phyloP scores from a whole-genome alignment of 2,113 vertebrate species.

The Ramphastos sulfuratus region DNA sequence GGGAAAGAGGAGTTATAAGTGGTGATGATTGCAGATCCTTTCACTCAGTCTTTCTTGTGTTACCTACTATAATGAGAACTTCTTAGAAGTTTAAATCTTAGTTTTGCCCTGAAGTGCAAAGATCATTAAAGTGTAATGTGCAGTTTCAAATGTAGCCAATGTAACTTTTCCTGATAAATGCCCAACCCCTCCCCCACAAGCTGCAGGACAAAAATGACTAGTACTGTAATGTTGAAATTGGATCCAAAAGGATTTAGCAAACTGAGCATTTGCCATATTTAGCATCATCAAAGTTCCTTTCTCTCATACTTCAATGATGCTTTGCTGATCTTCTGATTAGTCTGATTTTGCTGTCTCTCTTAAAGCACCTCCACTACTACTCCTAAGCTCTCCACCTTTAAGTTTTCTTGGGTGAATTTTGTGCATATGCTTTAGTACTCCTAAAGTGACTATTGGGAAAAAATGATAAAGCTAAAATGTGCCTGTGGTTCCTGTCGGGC shows the following conservation, averaged over 20 bases:
- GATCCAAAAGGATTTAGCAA: slow-evolving; percentile 86
- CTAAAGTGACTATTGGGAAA: neutral
- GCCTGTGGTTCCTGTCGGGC: neutral
- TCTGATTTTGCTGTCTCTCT: slow-evolving; percentile 76
- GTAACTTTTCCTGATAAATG: slow-evolving; percentile 61
- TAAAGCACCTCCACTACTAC: slow-evolving; percentile 46
- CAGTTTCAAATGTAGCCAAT: slow-evolving; percentile 8
- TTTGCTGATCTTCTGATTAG: slow-evolving; percentile 84
- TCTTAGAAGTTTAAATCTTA: neutral
- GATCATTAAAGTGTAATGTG: neutral
- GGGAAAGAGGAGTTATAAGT: neutral
- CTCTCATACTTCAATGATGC: slow-evolving; percentile 81
- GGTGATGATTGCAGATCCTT: neutral
- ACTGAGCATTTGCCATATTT: slow-evolving; percentile 85
- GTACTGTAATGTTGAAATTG: slow-evolving; percentile 76
- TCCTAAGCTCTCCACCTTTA: slow-evolving; percentile 42
- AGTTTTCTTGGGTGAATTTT: neutral
- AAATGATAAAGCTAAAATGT: neutral
- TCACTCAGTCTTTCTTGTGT: neutral
- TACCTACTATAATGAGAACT: neutral
- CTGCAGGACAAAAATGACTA: slow-evolving; percentile 56
- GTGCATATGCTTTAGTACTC: neutral
- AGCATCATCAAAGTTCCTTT: slow-evolving; percentile 85
- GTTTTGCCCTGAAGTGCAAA: neutral
- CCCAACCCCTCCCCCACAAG: neutral